Evolutionary conservation across 2,888 invertebrate species (phyloP), one percentile per base, ranked within the genome.

Genomic region (Calephelis perditalis): DNA sequence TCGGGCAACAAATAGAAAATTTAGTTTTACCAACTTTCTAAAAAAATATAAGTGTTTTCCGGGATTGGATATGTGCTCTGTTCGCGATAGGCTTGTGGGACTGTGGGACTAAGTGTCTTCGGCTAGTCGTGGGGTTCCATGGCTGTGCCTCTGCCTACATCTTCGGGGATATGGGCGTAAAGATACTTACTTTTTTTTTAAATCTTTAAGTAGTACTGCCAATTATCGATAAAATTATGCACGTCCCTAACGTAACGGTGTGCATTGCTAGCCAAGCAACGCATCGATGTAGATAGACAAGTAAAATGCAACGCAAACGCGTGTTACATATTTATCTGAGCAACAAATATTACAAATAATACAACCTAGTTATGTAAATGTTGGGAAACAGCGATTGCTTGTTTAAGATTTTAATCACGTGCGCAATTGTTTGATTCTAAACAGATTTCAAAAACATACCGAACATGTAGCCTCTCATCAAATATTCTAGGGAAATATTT

Each of bases 221-320:
- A 26, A n/a, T 49, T 15, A 57, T 11, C 26, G 15, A 26, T 15
- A 40, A 11, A 35, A 4, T 5, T 49, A 7, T 36, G 56, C 8
- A n/a, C 62, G 56, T 49, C 52, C 40, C 62, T 62, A 62, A 15
- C 36, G 49, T 65, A 60, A 65, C 61, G 63, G 60, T 47, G 55
- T 62, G 62, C 61, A 62, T 59, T 61, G 56, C 59, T 63, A 55
- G 63, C 63, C 62, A 60, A 60, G 54, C 60, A 59, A 62, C 61
- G 56, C 49, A 62, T 58, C 12, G 54, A 37, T 54, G 61, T 57
- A 57, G 52, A 54, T 61, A 26, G 45, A 45, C 47, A 62, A n/a
- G 56, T 49, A 58, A 58, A 60, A 58, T 54, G 60, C 52, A 57
- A 49, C 60, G 61, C 62, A 54, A 59, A 52, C 57, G 57, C 56